These are phyloP conservation scores for Manis pentadactyla DNA, from an alignment of 2,797 vertebrate species.

Conservation along the genomic window DNA sequence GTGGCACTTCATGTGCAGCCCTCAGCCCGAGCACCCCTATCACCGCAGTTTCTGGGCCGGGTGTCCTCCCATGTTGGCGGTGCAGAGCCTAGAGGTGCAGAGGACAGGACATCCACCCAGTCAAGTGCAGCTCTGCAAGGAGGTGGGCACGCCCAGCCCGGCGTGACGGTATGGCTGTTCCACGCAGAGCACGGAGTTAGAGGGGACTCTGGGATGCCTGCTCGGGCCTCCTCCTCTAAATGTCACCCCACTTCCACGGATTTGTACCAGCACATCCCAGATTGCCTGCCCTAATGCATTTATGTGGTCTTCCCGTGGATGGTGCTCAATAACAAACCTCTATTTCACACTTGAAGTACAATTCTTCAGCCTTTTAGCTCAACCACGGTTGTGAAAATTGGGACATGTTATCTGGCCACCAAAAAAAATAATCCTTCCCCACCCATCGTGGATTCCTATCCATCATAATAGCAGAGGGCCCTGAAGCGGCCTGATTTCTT, in stretches of 20 bases:
- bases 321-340: not conserved
- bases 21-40: not conserved
- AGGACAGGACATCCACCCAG: fast-evolving
- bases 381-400: not conserved
- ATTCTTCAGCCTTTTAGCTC: not conserved
- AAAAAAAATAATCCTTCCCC: not conserved
- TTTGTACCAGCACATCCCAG: fast-evolving
- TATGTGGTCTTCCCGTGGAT: not conserved
- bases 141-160: fast-evolving
- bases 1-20: fast-evolving
- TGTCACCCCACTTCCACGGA: not conserved
- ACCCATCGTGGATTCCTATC: fast-evolving
- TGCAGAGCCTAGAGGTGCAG: fast-evolving
- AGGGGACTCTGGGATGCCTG: fast-evolving
- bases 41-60: fast-evolving
- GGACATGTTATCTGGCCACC: not conserved
- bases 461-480: not conserved
- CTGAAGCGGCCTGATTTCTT: not conserved
- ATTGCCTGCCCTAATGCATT: not conserved
- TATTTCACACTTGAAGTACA: conserved; percentile 6
- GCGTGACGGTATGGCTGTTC: fast-evolving
- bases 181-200: fast-evolving
- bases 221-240: fast-evolving
- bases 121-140: fast-evolving
- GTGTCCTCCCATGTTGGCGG: fast-evolving